These are phyloP conservation scores for Xiphias gladius DNA, from an alignment of 2,113 vertebrate species.

Conservation along the genomic window DNA sequence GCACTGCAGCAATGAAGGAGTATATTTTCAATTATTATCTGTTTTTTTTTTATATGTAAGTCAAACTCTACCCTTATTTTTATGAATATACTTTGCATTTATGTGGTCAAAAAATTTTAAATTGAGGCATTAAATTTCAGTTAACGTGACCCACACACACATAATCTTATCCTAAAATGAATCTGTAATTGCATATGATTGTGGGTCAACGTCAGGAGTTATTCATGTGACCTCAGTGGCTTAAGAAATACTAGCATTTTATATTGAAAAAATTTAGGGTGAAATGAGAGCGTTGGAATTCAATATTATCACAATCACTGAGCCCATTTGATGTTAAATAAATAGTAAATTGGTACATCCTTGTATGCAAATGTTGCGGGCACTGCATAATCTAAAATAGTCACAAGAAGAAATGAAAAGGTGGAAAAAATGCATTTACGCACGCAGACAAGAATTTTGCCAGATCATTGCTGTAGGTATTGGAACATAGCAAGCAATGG, in stretches of 20 bases:
- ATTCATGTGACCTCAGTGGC: slow-evolving; percentile 57
- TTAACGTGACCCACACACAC: slow-evolving; percentile 48
- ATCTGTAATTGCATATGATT: slow-evolving; percentile 59
- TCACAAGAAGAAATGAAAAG: slow-evolving; percentile 41
- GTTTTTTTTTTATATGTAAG: not conserved
- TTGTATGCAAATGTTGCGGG: slow-evolving; percentile 56
- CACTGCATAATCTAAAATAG: slow-evolving; percentile 28
- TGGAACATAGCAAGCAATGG: slow-evolving; percentile 82
- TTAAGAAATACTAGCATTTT: slow-evolving; percentile 62
- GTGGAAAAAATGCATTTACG: slow-evolving; percentile 66
- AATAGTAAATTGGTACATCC: slow-evolving; percentile 29
- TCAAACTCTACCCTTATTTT: slow-evolving; percentile 1
- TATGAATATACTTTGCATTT: not conserved
- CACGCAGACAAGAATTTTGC: slow-evolving; percentile 73
- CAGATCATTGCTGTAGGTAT: slow-evolving; percentile 85
- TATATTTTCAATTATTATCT: not conserved
- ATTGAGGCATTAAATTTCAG: slow-evolving; percentile 31
- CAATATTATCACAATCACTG: slow-evolving; percentile 41
- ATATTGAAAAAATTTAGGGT: slow-evolving; percentile 61
- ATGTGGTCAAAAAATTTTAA: not conserved
- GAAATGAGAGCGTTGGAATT: slow-evolving; percentile 50
- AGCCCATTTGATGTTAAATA: slow-evolving; percentile 40
- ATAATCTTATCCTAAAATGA: slow-evolving; percentile 36
- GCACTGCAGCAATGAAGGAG: not conserved
- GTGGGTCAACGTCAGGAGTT: slow-evolving; percentile 62